Evolutionary conservation across 1,140 invertebrate genomes (phyloP), one percentile per base, ranked within the genome.

Genomic region (Drosophila pseudoobscura): DNA sequence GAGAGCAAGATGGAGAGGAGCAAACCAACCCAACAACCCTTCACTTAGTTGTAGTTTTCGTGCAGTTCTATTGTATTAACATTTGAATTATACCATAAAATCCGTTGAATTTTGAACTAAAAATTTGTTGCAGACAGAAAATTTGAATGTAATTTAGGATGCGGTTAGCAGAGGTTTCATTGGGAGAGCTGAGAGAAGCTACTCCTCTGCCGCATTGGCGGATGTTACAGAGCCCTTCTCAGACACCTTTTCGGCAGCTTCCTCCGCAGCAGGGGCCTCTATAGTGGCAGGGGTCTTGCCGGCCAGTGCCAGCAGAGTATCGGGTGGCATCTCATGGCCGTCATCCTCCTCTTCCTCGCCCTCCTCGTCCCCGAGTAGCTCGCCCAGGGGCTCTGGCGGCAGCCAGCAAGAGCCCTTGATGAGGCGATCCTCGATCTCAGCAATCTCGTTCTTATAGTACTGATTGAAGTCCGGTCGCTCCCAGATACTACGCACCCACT

Each of bases 401-500:
- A 87, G 15, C 84, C 84, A 87, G 60, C 83, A 87, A 0, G 83
- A 47, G 6, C 83, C 83, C 47, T 88, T 79, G 49, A 83, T 52
- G 44, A 88, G 47, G 15, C 83, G 83, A 11, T 83, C 52, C 46
- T 89, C 84, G 49, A 89, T 82, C 50, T 89, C 79, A 47, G 83
- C 82, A 31, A 91, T 91, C 46, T 80, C 82, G 24, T 90, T 82
- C 31, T 88, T 76, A 49, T 90, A 90, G 47, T 91, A 91, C 35
- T 78, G 76, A 46, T 91, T 79, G 60, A 91, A 90, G 54, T 91
- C 89, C 7, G 89, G 89, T 8, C 89, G 82, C 22, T 80, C 75
- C 89, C 89, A 91, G 13, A 91, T 91, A 22, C 89, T 91, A 57
- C 71, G 76, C 26, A 91, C 85, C 89, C 89, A 91, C 20, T 91